These are phyloP conservation scores for Orbicella faveolata DNA, from an alignment of 64 coral and sea anemone species.

Conservation along the genomic window DNA sequence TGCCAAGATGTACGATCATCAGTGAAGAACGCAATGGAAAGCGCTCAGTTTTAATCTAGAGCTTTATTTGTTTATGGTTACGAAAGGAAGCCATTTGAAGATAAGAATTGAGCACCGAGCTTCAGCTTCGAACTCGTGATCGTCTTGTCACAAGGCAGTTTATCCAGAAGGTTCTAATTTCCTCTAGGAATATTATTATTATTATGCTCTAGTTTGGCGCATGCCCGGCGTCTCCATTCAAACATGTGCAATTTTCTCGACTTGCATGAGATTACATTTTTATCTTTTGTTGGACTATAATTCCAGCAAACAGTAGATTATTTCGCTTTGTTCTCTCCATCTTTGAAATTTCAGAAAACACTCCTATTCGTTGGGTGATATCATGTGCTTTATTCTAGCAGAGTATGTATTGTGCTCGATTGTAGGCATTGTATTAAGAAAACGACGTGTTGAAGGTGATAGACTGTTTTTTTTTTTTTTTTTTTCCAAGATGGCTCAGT, in stretches of 20 bases:
- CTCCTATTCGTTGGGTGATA: not conserved
- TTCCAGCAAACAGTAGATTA: not conserved
- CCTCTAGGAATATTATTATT: no score
- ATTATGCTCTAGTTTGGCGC: not conserved
- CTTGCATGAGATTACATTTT: not conserved
- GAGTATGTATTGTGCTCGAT: no score
- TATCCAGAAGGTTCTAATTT: not conserved
- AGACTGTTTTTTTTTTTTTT: no score
- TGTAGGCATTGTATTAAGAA: not conserved
- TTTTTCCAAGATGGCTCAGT: no score
- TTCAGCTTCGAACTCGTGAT: not conserved
- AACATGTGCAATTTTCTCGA: not conserved
- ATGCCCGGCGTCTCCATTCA: not conserved
- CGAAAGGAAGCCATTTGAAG: not conserved
- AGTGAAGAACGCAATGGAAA: not conserved
- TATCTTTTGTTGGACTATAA: not conserved
- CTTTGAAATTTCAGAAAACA: not conserved
- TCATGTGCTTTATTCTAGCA: not conserved
- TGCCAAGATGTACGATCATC: not conserved
- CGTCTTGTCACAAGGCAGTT: not conserved
- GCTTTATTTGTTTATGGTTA: not conserved
- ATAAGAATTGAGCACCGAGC: not conserved
- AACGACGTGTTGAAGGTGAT: not conserved
- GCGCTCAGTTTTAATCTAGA: not conserved
- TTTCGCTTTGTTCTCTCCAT: not conserved